A percentile compares a stretch with the other conserved stretches of the same genome.
Evolutionary conservation across 2,113 vertebrate genomes (phyloP).

Genomic region (Channa maculata): DNA sequence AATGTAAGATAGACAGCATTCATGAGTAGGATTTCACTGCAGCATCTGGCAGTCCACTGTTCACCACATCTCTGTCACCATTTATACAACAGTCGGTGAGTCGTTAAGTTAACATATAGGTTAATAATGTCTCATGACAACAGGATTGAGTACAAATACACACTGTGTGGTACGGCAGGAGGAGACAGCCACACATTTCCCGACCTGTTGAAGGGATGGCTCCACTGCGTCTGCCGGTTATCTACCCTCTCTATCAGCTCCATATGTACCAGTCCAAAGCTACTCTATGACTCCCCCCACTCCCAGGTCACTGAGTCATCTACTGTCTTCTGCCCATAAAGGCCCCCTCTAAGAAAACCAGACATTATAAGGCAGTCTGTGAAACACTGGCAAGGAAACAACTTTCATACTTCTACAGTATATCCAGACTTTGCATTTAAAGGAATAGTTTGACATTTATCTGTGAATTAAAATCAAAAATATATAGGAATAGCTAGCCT

Average conservation of each 20-base stretch:
- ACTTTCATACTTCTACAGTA: not conserved
- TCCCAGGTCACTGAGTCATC: conserved; percentile 46
- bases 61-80: not conserved
- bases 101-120: conserved; percentile 41
- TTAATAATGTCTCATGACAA: conserved; percentile 48
- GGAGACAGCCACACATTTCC: conserved; percentile 79
- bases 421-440: not conserved
- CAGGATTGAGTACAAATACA: conserved; percentile 28
- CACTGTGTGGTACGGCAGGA: conserved; percentile 71
- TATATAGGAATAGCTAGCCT: too few species aligned
- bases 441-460: not conserved
- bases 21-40: conserved; percentile 17
- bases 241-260: conserved; percentile 75
- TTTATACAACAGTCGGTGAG: conserved; percentile 24
- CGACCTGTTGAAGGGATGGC: conserved; percentile 79
- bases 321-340: conserved; percentile 26
- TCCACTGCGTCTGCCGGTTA: conserved; percentile 77
- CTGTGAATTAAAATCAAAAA: too few species aligned
- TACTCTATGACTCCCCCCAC: conserved; percentile 27
- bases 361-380: conserved; percentile 12
- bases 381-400: conserved; percentile 13
- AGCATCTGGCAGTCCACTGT: not conserved
- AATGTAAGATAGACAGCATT: conserved; percentile 1
- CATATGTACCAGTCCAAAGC: conserved; percentile 66
- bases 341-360: not conserved